Conservation (phyloP, 2,888 invertebrate species). For the Drosophila recens region DNA sequence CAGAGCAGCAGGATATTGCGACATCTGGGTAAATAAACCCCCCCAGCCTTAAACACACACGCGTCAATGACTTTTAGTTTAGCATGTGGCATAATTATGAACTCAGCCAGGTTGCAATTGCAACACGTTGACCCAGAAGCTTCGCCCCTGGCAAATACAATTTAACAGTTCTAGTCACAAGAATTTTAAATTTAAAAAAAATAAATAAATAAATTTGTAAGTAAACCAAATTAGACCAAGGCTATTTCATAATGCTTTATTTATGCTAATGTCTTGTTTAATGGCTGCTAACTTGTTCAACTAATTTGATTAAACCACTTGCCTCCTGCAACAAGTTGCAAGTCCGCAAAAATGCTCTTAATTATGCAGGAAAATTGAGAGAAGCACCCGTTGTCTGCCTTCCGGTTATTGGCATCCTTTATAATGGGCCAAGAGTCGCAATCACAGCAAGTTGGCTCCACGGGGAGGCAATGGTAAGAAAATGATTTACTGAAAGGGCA, state of each 20-base stretch:
- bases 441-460: slow-evolving; percentile 9
- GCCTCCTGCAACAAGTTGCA: slow-evolving; percentile 49
- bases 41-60: slow-evolving; percentile 10
- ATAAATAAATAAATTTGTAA: not conserved
- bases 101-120: slow-evolving; percentile 11
- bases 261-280: slow-evolving; percentile 20
- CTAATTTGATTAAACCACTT: slow-evolving; percentile 27
- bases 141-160: slow-evolving; percentile 31
- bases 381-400: slow-evolving; percentile 38
- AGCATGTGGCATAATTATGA: slow-evolving; percentile 54
- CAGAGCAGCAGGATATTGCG: slow-evolving; percentile 57
- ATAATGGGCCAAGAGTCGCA: slow-evolving; percentile 9
- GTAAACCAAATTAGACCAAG: not conserved
- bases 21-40: slow-evolving; percentile 56
- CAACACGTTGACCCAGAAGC: slow-evolving; percentile 12
- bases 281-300: slow-evolving; percentile 8
- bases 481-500: slow-evolving; percentile 49
- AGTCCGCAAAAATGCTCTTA: slow-evolving; percentile 55
- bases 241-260: not conserved
- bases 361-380: slow-evolving; percentile 57
- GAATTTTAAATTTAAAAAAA: not conserved
- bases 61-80: slow-evolving; percentile 57
- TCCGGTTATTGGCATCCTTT: slow-evolving; percentile 31
- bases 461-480: slow-evolving; percentile 40
- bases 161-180: not conserved